Evolutionary conservation across 2,113 vertebrate species (phyloP), one percentile per base, ranked within the genome.

Genomic region (Suncus etruscus): DNA sequence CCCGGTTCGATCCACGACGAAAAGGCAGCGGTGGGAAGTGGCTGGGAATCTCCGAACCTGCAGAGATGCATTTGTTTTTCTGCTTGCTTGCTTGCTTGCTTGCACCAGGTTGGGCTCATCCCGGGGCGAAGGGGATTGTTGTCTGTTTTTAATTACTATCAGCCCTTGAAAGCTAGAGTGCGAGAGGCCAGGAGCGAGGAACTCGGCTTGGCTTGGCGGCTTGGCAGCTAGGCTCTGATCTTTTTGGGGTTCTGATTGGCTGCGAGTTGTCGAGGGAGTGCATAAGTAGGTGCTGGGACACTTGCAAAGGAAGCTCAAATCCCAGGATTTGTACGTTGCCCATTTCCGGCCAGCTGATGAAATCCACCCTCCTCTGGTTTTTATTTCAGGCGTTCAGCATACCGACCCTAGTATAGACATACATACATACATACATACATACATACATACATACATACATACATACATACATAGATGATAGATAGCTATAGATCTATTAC

Each of bases 161-260:
- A 85, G 15, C 39, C 25, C 47, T 39, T 61, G 72, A 81, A 83
- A 76, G 29, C 51, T 2, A 15, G 61, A 6, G 61, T 16, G 22
- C 14, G 48, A 54, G 65, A 75, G 39, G 32, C 18, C 45, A 50
- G 27, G 86, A 39, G 12, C 22, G 51, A 77, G 85, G 83, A 77
- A 54, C 31, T 45, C 81, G 66, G 27, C 86, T 6, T 83, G 73
- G 58, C 39, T 39, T 39, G 84, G 31, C 80, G 32, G 12, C 32
- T 86, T 47, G 61, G 45, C 77, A 39, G 22, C n/a, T 24, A 75
- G 51, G 51, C 50, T 15, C 77, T 1, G 32, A 31, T 61, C 8
- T 86, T 92, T 78, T 78, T 83, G 92, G 91, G 87, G 39, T 92
- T 83, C 63, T 66, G 54, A 45, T 73, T 90, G 80, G 29, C 63